Conservation (phyloP, 2,797 vertebrate species). For the Smutsia gigantea region DNA sequence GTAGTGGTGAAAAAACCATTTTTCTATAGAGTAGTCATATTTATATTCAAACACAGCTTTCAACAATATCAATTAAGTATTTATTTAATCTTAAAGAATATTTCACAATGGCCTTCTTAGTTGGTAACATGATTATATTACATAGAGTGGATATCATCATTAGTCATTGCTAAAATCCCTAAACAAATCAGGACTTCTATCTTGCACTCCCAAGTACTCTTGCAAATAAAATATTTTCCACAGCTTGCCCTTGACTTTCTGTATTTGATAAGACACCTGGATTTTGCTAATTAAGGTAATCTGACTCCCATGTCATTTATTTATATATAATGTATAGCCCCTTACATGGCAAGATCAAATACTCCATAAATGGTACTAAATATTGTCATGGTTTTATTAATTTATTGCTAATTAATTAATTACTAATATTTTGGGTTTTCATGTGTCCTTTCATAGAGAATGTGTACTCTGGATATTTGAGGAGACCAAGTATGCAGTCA, state of each 20-base stretch:
- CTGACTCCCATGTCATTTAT: not conserved
- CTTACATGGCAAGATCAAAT: not conserved
- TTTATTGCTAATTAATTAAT: not conserved
- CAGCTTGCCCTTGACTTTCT: not conserved
- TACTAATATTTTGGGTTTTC: not conserved
- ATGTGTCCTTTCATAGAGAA: not conserved
- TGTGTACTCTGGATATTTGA: not conserved
- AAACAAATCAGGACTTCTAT: not conserved
- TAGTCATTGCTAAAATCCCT: not conserved
- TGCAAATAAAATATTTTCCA: not conserved
- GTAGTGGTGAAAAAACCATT: not conserved
- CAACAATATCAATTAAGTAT: not conserved
- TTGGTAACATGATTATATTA: not conserved
- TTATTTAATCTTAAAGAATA: slow-evolving; percentile 17
- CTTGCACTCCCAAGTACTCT: not conserved
- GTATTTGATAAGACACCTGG: not conserved
- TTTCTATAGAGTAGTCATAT: not conserved
- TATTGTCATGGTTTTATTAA: not conserved
- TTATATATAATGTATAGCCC: not conserved
- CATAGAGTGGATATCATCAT: not conserved
- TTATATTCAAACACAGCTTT: slow-evolving; percentile 32
- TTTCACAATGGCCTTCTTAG: not conserved
- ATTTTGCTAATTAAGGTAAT: not conserved
- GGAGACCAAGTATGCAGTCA: not conserved
- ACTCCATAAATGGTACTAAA: not conserved